Base-by-base conservation (phyloP, 1,140 invertebrate genomes). In the Potamilus streckersoni region DNA sequence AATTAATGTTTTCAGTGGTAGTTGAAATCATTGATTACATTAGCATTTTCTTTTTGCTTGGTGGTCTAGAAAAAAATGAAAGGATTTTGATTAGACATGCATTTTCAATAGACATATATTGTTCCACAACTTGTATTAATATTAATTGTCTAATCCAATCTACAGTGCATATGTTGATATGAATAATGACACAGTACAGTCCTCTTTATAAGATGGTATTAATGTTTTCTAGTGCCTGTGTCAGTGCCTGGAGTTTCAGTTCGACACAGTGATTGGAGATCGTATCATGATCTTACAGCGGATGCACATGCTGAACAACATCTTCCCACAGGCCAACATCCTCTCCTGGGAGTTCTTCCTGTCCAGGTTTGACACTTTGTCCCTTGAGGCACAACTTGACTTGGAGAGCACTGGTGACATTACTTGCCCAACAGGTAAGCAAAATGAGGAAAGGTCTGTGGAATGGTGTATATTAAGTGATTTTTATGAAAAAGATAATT, bases 311-410 rank as follows among this genome's bases (percentile, higher is more conserved):
- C 92, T 99, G 3, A 95, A 97, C 85, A 98, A 97, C 86, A 95
- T 96, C 12, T 92, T 99, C 4, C 95, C 94, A 77, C 96, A 98
- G 86, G 92, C 97, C 60, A 93, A 94, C 79, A 96, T 99, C 76
- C 92, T 99, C 13, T 94, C 94, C 2, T 99, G 98, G 98, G 97
- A 99, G 74, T 99, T 99, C 91, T 99, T 99, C 88, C 92, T 99
- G 8, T 97, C 97, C 89, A 93, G 98, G 66, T 99, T 99, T 89
- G 98, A 99, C 87, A 94, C 96, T 0, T 90, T 99, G 3, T 98
- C 97, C 83, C 90, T 99, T 16, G 98, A 99, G 90, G 88, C 87
- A n/a, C 87, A 90, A 76, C 74, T 89, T 27, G 87, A 88, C 78
- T 73, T 90, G 38, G 89, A 89, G 78, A 87, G 80, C 55, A 82